Evolutionary conservation across 2,888 invertebrate species (phyloP), one percentile per base, ranked within the genome.

Genomic region (Phengaris alcon): DNA sequence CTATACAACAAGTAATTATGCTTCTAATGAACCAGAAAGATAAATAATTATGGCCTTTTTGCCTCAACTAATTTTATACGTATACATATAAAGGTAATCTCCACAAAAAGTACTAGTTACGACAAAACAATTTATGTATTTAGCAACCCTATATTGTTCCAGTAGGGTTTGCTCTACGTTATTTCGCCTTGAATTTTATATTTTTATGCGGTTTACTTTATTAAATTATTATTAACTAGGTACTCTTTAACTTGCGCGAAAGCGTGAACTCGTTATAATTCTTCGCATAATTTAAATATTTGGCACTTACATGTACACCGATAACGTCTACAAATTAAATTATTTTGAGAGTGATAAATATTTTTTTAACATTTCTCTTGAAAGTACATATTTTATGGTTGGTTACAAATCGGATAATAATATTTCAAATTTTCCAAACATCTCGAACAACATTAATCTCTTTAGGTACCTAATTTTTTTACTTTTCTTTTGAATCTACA

Each of bases 181-280:
- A 35, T 2, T 35, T 3, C 3, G 2, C 35, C 3, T 35, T 35
- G 35, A 35, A 35, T 35, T 35, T 35, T 35, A 35, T 35, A 35
- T 35, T 35, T 52, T 12, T 44, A 44, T 59, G 15, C 22, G 22
- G 15, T 5, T 59, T 59, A 59, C 10, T 59, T 22, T 59, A 10
- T 57, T 22, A 59, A 7, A 48, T 7, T 6, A 48, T 48, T 7
- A 8, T 6, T 48, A 6, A 59, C 15, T 59, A 59, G 6, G 8
- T 1, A 59, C 10, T 10, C 22, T 15, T 15, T 22, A 6, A 48
- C 48, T 48, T 10, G 22, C 59, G 64, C 35, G 64, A 64, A 64
- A 64, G 64, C 64, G 64, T 64, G 64, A 64, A 64, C 64, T 35
- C 35, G 35, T 64, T 64, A 64, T 64, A 7, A 64, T 64, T 64